Base-by-base conservation (phyloP, 2,797 vertebrate genomes). In the Enteromius afrohamiltoni region DNA sequence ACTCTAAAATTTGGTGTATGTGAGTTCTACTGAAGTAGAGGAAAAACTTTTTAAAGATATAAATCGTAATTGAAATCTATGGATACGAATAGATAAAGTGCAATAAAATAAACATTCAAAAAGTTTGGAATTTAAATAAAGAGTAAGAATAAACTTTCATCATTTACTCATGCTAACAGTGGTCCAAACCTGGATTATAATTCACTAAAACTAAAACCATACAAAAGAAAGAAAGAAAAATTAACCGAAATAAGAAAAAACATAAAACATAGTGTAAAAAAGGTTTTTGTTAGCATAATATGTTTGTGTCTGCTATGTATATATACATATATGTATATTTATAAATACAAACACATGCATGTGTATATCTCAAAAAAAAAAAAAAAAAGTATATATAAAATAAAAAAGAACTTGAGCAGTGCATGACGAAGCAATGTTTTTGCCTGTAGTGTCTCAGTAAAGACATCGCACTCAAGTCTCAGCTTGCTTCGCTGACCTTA, bases 401-500 rank as follows among this genome's bases (percentile, higher is more conserved):
- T 40, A 9, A 40, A 40, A 40, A 8, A 8, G 7, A 40, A 16
- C 7, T 23, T 26, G 40, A 69, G 11, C 40, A 14, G 11, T 23
- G 6, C 40, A 2, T 23, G 67, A 23, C 58, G 6, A 69, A 69
- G 40, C 67, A 42, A 13, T 23, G 40, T 3, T 69, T 40, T 68
- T n/a, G 65, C 65, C 65, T 14, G 34, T 13, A 23, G 67, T 16
- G 40, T 70, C 13, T 45, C 23, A 47, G 42, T 51, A 58, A 37
- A 37, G 23, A 47, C 26, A 0, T 64, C 37, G 14, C 1, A 3
- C 17, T 45, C 23, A 4, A 29, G 4, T 0, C 14, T 62, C 23
- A 4, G 21, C 37, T 58, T 51, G 47, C 47, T 51, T 40, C 65
- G 51, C 31, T 83, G 42, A 85, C n/a, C 76, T 49, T 68, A 71